Evolutionary conservation across 2,797 vertebrate genomes (phyloP), one percentile per base, ranked within the genome.

Genomic region (Ctenopoma kingsleyae): DNA sequence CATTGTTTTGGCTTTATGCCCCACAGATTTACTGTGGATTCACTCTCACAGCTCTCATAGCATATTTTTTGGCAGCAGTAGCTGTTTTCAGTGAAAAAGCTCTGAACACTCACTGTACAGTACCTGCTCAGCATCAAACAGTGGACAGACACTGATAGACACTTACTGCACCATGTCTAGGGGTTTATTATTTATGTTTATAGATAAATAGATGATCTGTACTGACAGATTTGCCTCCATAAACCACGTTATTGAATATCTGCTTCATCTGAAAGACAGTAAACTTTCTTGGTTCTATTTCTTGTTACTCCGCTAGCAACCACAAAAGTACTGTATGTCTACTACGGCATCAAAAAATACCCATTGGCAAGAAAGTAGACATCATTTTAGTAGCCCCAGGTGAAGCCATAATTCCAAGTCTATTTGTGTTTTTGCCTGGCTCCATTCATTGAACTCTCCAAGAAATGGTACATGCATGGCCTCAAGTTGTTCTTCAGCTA

Each of bases 361-460:
- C 8, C 49, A 38, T 35, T 19, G 40, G 50, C 47, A 67, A 60
- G 4, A 76, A 74, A 7, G 57, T 64, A 32, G 12, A 5, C 65
- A 25, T 27, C 15, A 48, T 65, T 68, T 48, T 58, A 30, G 16
- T 50, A 44, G 11, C 48, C 36, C 12, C 15, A 40, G 40, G 62
- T 22, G 9, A 63, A 35, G 41, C 56, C 19, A 20, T 56, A 22
- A 40, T 47, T 63, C 27, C 54, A 23, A 38, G 1, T 38, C 10
- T 44, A 36, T 30, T 35, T 12, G 32, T 46, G 19, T 30, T 46
- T 70, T 48, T 51, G 38, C 51, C 13, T 36, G 20, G 38, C 35
- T 50, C 41, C 8, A 41, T 32, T 60, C 59, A 19, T 22, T 73
- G 57, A 60, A 59, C 66, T 12, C 12, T 44, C 50, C 60, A 59